phyloP scores from a whole-genome alignment of 2,888 invertebrate species.

The Agrochola lota region DNA sequence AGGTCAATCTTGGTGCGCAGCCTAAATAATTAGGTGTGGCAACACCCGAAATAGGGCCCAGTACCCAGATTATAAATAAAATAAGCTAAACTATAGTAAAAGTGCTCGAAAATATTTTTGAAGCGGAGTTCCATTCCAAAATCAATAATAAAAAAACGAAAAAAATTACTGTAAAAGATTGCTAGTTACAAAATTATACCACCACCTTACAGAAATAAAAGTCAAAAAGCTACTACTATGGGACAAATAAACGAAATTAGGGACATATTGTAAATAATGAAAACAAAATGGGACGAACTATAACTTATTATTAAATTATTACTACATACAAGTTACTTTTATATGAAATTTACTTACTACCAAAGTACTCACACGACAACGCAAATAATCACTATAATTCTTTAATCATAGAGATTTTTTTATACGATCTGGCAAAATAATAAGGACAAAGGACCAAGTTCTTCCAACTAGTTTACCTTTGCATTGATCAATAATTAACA shows the following conservation, averaged over 20 bases:
- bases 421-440: neutral
- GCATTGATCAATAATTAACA: neutral
- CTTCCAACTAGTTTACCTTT: neutral
- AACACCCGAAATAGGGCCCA: neutral
- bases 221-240: slow-evolving; percentile 55
- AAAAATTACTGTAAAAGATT: neutral
- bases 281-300: slow-evolving; percentile 57
- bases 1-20: neutral
- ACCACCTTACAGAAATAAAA: slow-evolving; percentile 57
- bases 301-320: slow-evolving; percentile 60
- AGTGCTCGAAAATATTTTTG: neutral
- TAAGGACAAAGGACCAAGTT: neutral
- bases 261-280: slow-evolving; percentile 38
- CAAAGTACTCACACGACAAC: slow-evolving; percentile 57
- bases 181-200: slow-evolving; percentile 53
- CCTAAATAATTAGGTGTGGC: neutral
- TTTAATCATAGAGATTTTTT: neutral
- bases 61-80: neutral
- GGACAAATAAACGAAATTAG: slow-evolving; percentile 48
- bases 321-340: slow-evolving; percentile 73
- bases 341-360: slow-evolving; percentile 8
- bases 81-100: slow-evolving; percentile 10
- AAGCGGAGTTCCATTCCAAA: slow-evolving; percentile 3
- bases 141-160: neutral
- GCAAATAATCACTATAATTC: too few relatives aligned